These are phyloP conservation scores for Leuctra nigra DNA, from an alignment of 2,888 invertebrate species.

Conservation along the genomic window DNA sequence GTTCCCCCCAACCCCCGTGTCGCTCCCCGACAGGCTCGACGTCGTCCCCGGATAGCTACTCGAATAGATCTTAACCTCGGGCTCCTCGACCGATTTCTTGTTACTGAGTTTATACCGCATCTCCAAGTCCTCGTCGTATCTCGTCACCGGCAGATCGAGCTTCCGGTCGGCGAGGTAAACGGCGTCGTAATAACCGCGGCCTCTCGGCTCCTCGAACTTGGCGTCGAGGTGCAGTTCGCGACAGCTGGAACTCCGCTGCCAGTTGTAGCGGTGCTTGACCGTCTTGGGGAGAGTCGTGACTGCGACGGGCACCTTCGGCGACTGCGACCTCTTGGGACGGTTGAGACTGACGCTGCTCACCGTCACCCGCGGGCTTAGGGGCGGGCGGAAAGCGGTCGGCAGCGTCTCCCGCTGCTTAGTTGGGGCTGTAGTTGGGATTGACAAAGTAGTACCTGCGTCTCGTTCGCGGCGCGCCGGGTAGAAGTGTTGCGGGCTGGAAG, in stretches of 20 bases:
- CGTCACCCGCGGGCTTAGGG: conserved; percentile 35
- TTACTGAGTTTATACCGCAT: conserved; percentile 54
- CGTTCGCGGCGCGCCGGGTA: conserved; percentile 25
- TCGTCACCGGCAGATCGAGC: conserved; percentile 62
- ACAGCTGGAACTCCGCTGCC: conserved; percentile 77
- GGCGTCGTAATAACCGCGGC: conserved; percentile 25
- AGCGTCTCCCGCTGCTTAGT: background rate
- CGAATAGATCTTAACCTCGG: conserved; percentile 70
- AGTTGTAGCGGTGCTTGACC: conserved; percentile 41
- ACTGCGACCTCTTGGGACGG: background rate
- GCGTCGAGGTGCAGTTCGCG: conserved; percentile 68
- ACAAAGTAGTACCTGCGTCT: conserved; percentile 24
- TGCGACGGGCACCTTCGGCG: background rate
- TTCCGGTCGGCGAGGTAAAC: conserved; percentile 38
- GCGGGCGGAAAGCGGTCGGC: background rate
- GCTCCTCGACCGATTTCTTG: conserved; percentile 52
- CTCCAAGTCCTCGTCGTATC: conserved; percentile 62
- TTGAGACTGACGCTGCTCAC: conserved; percentile 18
- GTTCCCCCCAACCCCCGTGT: conserved; percentile 43
- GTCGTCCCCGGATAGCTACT: conserved; percentile 80
- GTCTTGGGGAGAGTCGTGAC: conserved; percentile 4
- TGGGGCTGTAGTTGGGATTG: conserved; percentile 26
- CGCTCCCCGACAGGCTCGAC: conserved; percentile 55
- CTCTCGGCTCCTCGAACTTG: conserved; percentile 62
- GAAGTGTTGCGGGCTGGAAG: conserved; percentile 33